Base-by-base conservation (phyloP, 2,888 invertebrate genomes). In the Aelia acuminata region DNA sequence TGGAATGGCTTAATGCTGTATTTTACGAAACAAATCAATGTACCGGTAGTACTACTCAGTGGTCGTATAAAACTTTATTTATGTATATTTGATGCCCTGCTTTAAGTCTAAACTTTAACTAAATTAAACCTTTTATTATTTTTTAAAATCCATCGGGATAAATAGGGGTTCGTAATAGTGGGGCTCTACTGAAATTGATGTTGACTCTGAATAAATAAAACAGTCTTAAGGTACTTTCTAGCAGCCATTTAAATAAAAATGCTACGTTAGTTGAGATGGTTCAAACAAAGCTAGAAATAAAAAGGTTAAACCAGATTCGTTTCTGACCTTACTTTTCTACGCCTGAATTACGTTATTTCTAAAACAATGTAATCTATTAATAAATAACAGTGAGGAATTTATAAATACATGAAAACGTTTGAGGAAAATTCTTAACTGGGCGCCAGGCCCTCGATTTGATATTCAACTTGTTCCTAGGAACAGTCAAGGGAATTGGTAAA, bases 321-420 rank as follows among this genome's bases (percentile, higher is more conserved):
- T 26, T 2, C 26, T 13, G 18, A 4, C 15, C 13, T 15, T 5
- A 31, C 1, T 70, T 22, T 70, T 57, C 57, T 57, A 57, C 26
- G 57, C 15, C 26, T 26, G 15, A 57, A 57, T 13, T 35, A 18
- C 8, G 63, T 31, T 70, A 70, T 70, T 70, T 70, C 35, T 70
- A n/a, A 47, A 80, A 80, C 80, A 80, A 43, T 43, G 80, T 22
- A 80, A 22, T 80, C 43, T 80, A 80, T 80, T 43, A 80, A 80
- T 80, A 80, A 80, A 80, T 80, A 43, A 80, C 22, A 80, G n/a
- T n/a, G 43, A 47, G 35, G 22, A 47, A 35, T 70, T 70, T 70
- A 70, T 70, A 70, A 70, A 70, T 31, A 70, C 63, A 80, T 43
- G 43, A 47, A 80, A 80, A 80, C n/a, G 43, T 80, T 80, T 80